Percentiles rank a stretch among this genome's conserved stretches.
phyloP scores from a whole-genome alignment of 35 echinoderm and acorn worm species.

The Ptychodera flava region DNA sequence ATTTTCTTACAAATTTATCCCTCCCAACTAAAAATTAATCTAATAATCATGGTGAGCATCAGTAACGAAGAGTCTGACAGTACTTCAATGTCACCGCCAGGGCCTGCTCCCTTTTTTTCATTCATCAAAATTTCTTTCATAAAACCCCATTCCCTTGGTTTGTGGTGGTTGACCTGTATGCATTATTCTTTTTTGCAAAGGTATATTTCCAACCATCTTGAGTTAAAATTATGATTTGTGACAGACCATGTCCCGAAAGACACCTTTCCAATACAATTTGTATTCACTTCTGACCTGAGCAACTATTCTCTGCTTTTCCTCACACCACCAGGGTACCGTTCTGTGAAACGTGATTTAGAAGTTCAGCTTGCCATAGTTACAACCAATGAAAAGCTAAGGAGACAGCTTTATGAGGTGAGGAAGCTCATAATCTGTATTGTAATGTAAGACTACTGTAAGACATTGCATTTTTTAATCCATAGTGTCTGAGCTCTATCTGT shows the following conservation, averaged over 20 bases:
- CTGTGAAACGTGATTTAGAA: slow-evolving; percentile 91
- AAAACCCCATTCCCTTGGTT: neutral
- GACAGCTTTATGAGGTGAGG: slow-evolving; percentile 55
- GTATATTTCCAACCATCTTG: too few species aligned
- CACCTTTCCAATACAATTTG: too few species aligned
- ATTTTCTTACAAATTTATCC: neutral
- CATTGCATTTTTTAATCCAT: neutral
- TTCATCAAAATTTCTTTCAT: neutral
- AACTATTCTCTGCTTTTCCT: neutral
- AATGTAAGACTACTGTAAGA: neutral
- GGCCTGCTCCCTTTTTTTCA: neutral
- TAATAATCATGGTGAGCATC: neutral
- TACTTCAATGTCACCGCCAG: neutral
- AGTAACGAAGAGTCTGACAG: neutral
- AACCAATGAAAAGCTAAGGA: slow-evolving; percentile 46
- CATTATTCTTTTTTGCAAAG: neutral
- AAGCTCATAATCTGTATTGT: neutral
- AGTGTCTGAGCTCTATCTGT: neutral
- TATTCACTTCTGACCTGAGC: too few species aligned
- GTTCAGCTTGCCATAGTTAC: slow-evolving; percentile 82
- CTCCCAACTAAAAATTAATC: neutral
- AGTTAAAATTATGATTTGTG: too few species aligned
- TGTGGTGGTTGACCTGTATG: neutral
- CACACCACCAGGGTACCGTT: slow-evolving; percentile 68
- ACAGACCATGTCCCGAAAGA: too few species aligned